Conservation (phyloP, 1,140 invertebrate genomes). For the Camponotus floridanus region DNA sequence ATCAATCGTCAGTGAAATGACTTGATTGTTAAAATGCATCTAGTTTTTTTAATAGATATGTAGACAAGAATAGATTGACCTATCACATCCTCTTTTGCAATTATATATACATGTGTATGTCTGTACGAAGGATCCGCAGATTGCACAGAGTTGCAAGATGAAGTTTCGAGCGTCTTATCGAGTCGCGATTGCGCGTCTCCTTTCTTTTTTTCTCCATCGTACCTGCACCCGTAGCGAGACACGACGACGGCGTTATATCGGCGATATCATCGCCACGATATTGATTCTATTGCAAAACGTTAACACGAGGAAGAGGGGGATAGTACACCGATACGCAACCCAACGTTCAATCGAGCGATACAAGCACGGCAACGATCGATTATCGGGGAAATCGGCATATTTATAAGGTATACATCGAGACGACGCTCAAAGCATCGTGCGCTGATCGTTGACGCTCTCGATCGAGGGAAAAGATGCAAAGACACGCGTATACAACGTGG, state of each 20-base stretch:
- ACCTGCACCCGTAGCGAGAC: slow-evolving; percentile 8
- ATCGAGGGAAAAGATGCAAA: background rate
- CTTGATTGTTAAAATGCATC: background rate
- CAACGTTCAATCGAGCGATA: slow-evolving; percentile 83
- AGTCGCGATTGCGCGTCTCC: background rate
- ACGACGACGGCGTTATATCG: slow-evolving; percentile 64
- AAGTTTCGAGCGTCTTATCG: background rate
- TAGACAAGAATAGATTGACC: background rate
- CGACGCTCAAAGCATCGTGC: slow-evolving; percentile 65
- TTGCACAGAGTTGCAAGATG: background rate
- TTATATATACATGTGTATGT: background rate
- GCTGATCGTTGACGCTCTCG: slow-evolving; percentile 71
- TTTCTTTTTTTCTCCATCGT: background rate
- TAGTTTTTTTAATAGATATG: too few species aligned
- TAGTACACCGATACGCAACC: slow-evolving; percentile 78
- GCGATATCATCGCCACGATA: slow-evolving; percentile 61
- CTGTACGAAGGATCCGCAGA: background rate
- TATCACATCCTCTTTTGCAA: slow-evolving; percentile 54
- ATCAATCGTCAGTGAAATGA: background rate
- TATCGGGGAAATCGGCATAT: slow-evolving; percentile 76
- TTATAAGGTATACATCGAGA: slow-evolving; percentile 9
- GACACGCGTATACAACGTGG: slow-evolving; percentile 25
- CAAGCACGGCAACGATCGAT: slow-evolving; percentile 82
- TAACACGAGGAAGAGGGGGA: slow-evolving; percentile 65
- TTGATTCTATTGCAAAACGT: slow-evolving; percentile 72